Evolutionary conservation across 2,888 invertebrate genomes (phyloP).

Genomic region (Diadegma fenestrale): DNA sequence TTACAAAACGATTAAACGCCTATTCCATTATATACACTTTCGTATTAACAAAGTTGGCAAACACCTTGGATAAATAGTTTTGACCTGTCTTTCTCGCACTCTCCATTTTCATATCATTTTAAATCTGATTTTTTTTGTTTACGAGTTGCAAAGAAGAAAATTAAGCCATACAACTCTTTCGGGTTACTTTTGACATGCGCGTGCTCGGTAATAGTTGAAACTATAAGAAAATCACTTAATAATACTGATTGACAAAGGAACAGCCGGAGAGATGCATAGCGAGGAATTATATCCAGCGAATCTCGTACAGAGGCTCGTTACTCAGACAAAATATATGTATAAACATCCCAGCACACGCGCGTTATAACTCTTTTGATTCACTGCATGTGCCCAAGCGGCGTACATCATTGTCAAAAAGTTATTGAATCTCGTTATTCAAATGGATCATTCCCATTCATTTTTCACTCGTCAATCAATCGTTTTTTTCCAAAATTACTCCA

Average conservation of each 20-base stretch:
- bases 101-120: not conserved
- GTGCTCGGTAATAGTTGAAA: not conserved
- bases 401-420: slow-evolving; percentile 11
- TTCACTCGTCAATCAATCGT: not conserved
- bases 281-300: slow-evolving; percentile 16
- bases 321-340: not conserved
- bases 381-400: slow-evolving; percentile 19
- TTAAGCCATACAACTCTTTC: not conserved
- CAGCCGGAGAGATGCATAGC: slow-evolving; percentile 44
- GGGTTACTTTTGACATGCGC: not conserved
- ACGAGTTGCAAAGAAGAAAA: not conserved
- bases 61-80: slow-evolving; percentile 5
- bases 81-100: not conserved
- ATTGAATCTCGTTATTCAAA: not conserved
- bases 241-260: slow-evolving; percentile 52
- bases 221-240: slow-evolving; percentile 36
- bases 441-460: not conserved
- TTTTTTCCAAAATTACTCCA: no score
- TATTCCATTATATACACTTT: not conserved
- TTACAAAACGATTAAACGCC: slow-evolving; percentile 10
- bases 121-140: not conserved
- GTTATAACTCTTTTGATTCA: slow-evolving; percentile 37
- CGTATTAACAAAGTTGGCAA: not conserved
- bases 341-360: not conserved
- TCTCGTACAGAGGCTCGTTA: not conserved